A percentile compares a stretch with the other conserved stretches of the same genome.
These are phyloP conservation scores for Brachycybe producta DNA, from an alignment of 2,888 invertebrate species.

Conservation along the genomic window DNA sequence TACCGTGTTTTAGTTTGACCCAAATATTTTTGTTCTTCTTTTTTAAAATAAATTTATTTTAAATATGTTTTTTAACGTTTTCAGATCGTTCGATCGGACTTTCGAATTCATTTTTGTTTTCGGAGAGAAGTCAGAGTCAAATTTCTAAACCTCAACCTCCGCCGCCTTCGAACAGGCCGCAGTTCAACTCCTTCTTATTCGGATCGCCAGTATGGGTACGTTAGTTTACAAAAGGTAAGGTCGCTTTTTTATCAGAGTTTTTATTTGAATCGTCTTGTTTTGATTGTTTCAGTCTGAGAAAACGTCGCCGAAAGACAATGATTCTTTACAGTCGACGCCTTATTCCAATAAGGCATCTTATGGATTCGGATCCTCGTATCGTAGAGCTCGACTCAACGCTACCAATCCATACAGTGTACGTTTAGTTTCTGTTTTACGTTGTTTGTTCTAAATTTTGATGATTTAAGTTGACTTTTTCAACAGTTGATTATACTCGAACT, in stretches of 20 bases:
- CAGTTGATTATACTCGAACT: no score
- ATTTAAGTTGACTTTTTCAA: no score
- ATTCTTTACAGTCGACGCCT: not conserved
- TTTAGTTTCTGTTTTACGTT: not conserved
- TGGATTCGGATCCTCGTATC: conserved; percentile 3
- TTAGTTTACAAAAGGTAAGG: no score
- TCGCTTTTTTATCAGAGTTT: not conserved
- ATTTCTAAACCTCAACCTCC: conserved; percentile 16
- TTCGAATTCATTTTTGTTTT: conserved; percentile 1
- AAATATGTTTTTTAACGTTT: no score
- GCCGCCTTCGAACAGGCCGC: conserved; percentile 23
- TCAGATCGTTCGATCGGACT: no score
- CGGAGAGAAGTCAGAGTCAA: not conserved
- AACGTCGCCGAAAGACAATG: conserved; percentile 2
- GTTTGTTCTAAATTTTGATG: no score
- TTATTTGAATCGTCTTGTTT: conserved; percentile 19
- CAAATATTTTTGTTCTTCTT: no score
- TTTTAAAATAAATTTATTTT: no score
- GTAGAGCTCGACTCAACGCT: conserved; percentile 1
- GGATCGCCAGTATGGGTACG: conserved; percentile 27
- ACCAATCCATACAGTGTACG: conserved; percentile 13
- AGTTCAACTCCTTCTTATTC: conserved; percentile 29
- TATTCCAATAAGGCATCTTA: conserved; percentile 7
- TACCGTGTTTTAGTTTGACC: no score
- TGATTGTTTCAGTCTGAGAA: conserved; percentile 32